A percentile compares a stretch with the other conserved stretches of the same genome.
These are phyloP conservation scores for Alviniconcha marisindica DNA, from an alignment of 1,140 invertebrate species.

Conservation along the genomic window DNA sequence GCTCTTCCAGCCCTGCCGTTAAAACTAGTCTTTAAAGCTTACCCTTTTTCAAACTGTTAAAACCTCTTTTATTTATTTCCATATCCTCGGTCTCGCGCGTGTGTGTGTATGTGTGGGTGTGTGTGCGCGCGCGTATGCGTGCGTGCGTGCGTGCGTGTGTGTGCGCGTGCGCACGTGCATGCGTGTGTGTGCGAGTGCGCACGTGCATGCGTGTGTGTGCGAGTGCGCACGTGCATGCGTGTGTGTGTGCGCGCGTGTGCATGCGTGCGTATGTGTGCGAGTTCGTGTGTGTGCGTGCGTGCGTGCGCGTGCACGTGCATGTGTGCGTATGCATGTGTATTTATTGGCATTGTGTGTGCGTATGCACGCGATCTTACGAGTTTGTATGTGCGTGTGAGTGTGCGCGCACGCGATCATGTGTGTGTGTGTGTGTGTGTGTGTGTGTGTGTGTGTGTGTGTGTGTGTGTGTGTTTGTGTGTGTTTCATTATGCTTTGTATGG, in stretches of 20 bases:
- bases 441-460: not conserved
- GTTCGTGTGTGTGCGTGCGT: not conserved
- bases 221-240: not conserved
- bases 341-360: not conserved
- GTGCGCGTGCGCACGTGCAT: not conserved
- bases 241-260: slow-evolving; percentile 7
- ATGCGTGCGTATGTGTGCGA: slow-evolving; percentile 7
- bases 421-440: not conserved
- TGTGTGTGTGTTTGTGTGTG: too few relatives aligned
- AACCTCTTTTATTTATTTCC: too few relatives aligned
- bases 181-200: not conserved
- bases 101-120: not conserved
- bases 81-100: too few relatives aligned
- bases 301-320: not conserved
- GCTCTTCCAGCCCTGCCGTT: too few relatives aligned
- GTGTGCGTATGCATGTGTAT: not conserved
- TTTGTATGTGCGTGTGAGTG: too few relatives aligned
- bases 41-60: too few relatives aligned
- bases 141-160: not conserved
- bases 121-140: not conserved
- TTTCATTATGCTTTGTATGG: too few relatives aligned
- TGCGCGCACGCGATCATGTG: too few relatives aligned
- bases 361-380: too few relatives aligned
- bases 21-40: too few relatives aligned
- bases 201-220: not conserved